Percentiles rank a stretch among this genome's conserved stretches.
phyloP scores from a whole-genome alignment of 2,888 invertebrate species.

The Unio delphinus region DNA sequence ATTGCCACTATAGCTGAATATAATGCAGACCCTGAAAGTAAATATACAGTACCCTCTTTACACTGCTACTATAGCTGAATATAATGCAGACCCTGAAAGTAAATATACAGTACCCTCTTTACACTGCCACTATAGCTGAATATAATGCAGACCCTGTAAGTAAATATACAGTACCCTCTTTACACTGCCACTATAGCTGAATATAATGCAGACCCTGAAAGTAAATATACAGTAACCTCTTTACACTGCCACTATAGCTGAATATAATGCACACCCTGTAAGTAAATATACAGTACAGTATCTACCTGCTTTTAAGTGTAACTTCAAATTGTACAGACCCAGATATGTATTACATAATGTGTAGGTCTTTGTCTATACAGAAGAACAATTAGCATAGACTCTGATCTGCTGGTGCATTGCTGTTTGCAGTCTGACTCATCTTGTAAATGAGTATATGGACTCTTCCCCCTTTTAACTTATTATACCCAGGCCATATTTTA shows the following conservation, averaged over 20 bases:
- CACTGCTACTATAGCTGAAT: constrained; percentile 94
- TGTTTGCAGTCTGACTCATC: too few species aligned
- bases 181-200: constrained; percentile 97
- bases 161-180: constrained; percentile 87
- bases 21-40: constrained; percentile 76
- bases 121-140: constrained; percentile 95
- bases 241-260: constrained; percentile 89
- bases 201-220: constrained; percentile 80
- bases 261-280: constrained; percentile 81
- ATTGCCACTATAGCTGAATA: constrained; percentile 96
- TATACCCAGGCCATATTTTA: too few species aligned
- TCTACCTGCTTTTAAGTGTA: too few species aligned
- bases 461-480: too few species aligned
- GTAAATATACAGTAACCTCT: constrained; percentile 16
- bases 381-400: too few species aligned
- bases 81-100: constrained; percentile 76
- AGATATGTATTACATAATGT: too few species aligned
- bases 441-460: too few species aligned
- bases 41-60: not conserved
- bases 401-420: too few species aligned
- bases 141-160: constrained; percentile 82
- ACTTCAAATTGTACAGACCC: too few species aligned
- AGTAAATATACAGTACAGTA: constrained; percentile 47
- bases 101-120: constrained; percentile 89
- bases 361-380: too few species aligned